Base-by-base conservation (phyloP, 2,113 vertebrate genomes). In the Gracilinanus agilis region DNA sequence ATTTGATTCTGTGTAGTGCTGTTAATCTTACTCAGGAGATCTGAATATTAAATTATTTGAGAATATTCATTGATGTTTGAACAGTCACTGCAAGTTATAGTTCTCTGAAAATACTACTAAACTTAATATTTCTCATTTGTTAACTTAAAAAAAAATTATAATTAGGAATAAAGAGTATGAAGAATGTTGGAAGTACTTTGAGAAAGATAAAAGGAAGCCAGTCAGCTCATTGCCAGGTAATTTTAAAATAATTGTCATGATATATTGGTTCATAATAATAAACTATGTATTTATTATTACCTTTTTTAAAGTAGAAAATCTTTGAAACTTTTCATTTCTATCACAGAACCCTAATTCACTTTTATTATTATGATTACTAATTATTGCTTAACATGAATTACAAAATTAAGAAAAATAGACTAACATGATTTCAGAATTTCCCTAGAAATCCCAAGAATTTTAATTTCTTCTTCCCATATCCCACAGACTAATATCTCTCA, bases 251-350 rank as follows among this genome's bases (percentile, higher is more conserved):
- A 49, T 67, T 91, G 9, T 92, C 49, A 34, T 3, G 53, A 54
- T 88, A 54, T 40, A 54, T 8, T 95, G 40, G 29, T 29, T 89
- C 24, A 92, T 54, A 91, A 55, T 67, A n/a, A 56, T 88, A 29
- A 94, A 34, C 21, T 1, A 29, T 54, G 49, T 54, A 56, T 83
- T 90, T 92, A 11, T 67, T 49, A 54, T 90, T n/a, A 55, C 54
- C 19, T 29, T 83, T 90, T 90, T 75, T 21, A 93, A 55, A 55
- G 44, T 56, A 90, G 53, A 54, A 95, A 89, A n/a, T 12, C 8
- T n/a, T 7, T 44, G 53, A 34, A 94, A 55, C 24, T 95, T 92
- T 56, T 61, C 44, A 44, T 89, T 95, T 88, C 54, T 55, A 55
- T 55, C 54, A 55, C 16, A 55, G 58, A 58, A 90, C 90, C 67